Percentiles rank a stretch among this genome's conserved stretches.
These are phyloP conservation scores for Zaprionus inermis DNA, from an alignment of 1,140 invertebrate species.

Conservation along the genomic window DNA sequence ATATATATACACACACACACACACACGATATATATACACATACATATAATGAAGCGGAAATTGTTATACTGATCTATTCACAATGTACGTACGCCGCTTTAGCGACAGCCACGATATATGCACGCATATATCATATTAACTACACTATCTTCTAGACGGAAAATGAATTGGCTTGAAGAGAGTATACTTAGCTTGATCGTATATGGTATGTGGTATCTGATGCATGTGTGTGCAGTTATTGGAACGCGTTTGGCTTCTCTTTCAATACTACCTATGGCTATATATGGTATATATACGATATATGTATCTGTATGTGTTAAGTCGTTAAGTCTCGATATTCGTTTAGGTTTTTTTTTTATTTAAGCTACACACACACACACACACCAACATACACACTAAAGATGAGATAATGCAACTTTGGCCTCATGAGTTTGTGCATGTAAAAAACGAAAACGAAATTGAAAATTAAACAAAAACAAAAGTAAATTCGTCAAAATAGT, in stretches of 20 bases:
- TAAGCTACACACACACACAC: slow-evolving; percentile 21
- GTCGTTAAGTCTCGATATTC: slow-evolving; percentile 44
- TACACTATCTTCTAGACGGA: neutral
- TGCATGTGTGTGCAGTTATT: neutral
- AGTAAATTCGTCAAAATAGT: slow-evolving; percentile 35
- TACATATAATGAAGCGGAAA: neutral
- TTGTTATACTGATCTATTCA: neutral
- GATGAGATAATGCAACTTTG: slow-evolving; percentile 45
- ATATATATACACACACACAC: slow-evolving; percentile 14
- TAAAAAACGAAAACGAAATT: slow-evolving; percentile 66
- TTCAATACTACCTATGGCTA: slow-evolving; percentile 5
- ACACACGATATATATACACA: slow-evolving; percentile 4
- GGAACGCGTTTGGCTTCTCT: neutral
- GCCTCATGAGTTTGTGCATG: slow-evolving; percentile 79
- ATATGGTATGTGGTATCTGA: neutral
- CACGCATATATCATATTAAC: neutral
- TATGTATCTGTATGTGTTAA: slow-evolving; percentile 31
- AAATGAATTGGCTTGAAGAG: neutral
- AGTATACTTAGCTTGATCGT: neutral
- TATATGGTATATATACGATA: slow-evolving; percentile 7
- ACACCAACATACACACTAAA: slow-evolving; percentile 14
- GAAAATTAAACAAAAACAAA: neutral
- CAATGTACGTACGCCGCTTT: too few species aligned
- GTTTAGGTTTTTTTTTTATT: slow-evolving; percentile 49
- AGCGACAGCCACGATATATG: neutral